phyloP scores from a whole-genome alignment of 1,140 invertebrate species.

The Panagrolaimus sp. region DNA sequence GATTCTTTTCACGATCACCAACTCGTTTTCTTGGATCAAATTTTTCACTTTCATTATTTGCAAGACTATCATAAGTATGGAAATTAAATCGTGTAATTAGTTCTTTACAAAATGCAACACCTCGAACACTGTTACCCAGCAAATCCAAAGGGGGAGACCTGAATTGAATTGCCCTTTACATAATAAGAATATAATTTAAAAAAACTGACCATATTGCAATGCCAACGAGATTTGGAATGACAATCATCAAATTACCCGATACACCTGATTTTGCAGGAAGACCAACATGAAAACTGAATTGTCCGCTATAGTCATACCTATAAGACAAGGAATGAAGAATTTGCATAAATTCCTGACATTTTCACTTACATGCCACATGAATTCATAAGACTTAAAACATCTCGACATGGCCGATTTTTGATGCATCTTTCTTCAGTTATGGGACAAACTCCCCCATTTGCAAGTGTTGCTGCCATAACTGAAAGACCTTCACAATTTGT shows the following conservation, averaged over 20 bases:
- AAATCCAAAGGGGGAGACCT: slow-evolving; percentile 31
- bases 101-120: slow-evolving; percentile 68
- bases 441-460: slow-evolving; percentile 70
- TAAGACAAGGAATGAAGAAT: too few relatives aligned
- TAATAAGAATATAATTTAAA: too few relatives aligned
- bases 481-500: slow-evolving; percentile 81
- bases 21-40: slow-evolving; percentile 77
- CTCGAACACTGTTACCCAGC: slow-evolving; percentile 26
- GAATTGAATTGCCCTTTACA: too few relatives aligned
- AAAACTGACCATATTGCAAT: slow-evolving; percentile 26
- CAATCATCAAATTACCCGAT: slow-evolving; percentile 29
- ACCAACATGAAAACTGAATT: slow-evolving; percentile 15
- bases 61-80: slow-evolving; percentile 88
- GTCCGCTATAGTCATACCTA: slow-evolving; percentile 52
- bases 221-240: slow-evolving; percentile 39
- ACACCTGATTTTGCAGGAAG: slow-evolving; percentile 61
- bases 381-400: slow-evolving; percentile 30
- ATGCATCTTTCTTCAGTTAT: slow-evolving; percentile 22
- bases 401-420: slow-evolving; percentile 18
- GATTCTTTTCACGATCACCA: slow-evolving; percentile 81
- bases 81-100: slow-evolving; percentile 82
- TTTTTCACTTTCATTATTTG: slow-evolving; percentile 80
- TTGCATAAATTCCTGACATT: too few relatives aligned
- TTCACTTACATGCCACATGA: slow-evolving; percentile 28
- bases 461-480: slow-evolving; percentile 86